These are phyloP conservation scores for Suillia variegata DNA, from an alignment of 2,888 invertebrate species.

Conservation along the genomic window DNA sequence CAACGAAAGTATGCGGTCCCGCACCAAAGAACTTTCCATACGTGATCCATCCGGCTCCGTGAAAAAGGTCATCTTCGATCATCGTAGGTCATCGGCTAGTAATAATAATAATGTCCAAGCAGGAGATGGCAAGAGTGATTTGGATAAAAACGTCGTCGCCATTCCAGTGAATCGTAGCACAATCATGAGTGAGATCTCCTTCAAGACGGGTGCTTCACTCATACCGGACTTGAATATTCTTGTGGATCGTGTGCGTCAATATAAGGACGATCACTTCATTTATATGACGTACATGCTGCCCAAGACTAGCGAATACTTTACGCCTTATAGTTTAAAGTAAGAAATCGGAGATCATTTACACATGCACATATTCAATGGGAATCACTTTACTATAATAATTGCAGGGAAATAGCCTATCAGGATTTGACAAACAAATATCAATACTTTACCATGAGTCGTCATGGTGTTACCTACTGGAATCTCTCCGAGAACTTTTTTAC, in stretches of 20 bases:
- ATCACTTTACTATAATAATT: too few relatives aligned
- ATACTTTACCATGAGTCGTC: constrained; percentile 80
- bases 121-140: neutral
- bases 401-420: constrained; percentile 75
- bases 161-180: too few relatives aligned
- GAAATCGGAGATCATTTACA: constrained; percentile 34
- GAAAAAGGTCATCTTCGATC: neutral
- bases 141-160: neutral
- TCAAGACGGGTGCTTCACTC: constrained; percentile 49
- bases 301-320: constrained; percentile 74
- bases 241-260: constrained; percentile 62
- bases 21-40: constrained; percentile 26
- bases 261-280: constrained; percentile 69
- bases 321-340: constrained; percentile 77
- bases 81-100: neutral
- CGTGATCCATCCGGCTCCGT: constrained; percentile 13
- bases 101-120: neutral
- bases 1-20: constrained; percentile 22
- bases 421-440: constrained; percentile 70
- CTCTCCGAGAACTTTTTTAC: constrained; percentile 79
- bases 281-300: constrained; percentile 79
- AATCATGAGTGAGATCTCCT: neutral
- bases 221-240: constrained; percentile 53
- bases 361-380: neutral
- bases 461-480: constrained; percentile 80